Evolutionary conservation across 2,888 invertebrate genomes (phyloP), one percentile per base, ranked within the genome.

Genomic region (Buathra laborator): DNA sequence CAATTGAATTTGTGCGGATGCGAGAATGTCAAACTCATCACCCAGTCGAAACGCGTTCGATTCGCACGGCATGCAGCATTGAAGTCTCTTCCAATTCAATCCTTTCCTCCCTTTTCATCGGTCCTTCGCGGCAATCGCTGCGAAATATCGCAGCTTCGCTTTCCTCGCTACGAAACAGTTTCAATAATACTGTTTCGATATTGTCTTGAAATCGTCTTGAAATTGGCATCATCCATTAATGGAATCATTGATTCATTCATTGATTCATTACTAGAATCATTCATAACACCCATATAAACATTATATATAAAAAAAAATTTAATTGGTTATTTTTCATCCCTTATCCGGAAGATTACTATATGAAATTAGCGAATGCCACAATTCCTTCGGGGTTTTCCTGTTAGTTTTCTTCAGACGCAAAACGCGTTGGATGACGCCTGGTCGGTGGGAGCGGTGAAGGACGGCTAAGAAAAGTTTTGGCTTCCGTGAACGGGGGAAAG

Each of bases 41-140:
- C 37, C 24, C 29, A 37, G 79, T 51, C 70, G 70, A 76, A 64
- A 76, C 62, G 79, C 81, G 74, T 87, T 86, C 87, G 86, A 87
- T 87, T 85, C 74, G 48, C 84, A 67, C 81, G 19, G 72, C 68
- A 79, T 84, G 86, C 85, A 87, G 89, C 89, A 89, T 89, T 89
- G 89, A 89, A 89, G 87, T 89, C 89, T 89, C 89, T 89, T 84
- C 87, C 86, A 86, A 84, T 86, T 85, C 86, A 85, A 84, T 86
- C 86, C 83, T 83, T 68, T 46, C 87, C 19, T 82, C 53, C 62
- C 70, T 82, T 44, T 76, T 56, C 46, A 68, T 66, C 56, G 53
- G 51, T 44, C 68, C 46, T 71, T 74, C 53, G 44, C 24, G 79
- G 56, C 82, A 19, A 82, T 82, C 46, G 19, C 14, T 51, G 14